Percentiles rank a stretch among this genome's conserved stretches.
These are phyloP conservation scores for Parotia lawesii DNA, from an alignment of 2,113 vertebrate species.

Conservation along the genomic window DNA sequence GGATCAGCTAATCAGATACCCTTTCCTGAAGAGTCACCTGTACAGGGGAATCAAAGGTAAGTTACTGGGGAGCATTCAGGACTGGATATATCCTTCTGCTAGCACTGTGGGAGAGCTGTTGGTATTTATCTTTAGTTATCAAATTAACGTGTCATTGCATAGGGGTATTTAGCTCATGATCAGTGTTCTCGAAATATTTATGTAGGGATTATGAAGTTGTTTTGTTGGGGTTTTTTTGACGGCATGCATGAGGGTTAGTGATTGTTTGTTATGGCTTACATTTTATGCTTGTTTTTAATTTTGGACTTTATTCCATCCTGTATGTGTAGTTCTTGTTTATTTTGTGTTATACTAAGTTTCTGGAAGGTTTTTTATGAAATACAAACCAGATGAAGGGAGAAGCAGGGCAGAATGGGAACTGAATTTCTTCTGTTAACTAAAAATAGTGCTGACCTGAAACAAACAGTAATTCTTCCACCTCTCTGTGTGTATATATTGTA, in stretches of 20 bases:
- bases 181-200: neutral
- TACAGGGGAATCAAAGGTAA: conserved; percentile 79
- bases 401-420: neutral
- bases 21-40: conserved; percentile 82
- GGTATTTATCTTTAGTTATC: neutral
- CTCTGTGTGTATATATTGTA: neutral
- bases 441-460: neutral
- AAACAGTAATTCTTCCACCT: neutral
- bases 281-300: neutral
- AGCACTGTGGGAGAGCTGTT: neutral
- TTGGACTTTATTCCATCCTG: neutral
- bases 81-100: neutral
- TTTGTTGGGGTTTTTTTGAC: too few relatives aligned
- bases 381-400: neutral
- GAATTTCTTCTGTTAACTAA: neutral
- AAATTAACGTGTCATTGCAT: neutral
- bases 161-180: neutral
- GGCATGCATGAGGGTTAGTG: neutral
- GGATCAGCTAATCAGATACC: conserved; percentile 72
- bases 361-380: neutral
- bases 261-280: neutral
- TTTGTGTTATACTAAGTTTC: neutral
- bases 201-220: fast-evolving
- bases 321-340: neutral
- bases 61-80: neutral